phyloP scores from a whole-genome alignment of 2,888 invertebrate genomes.

The Ormyrus nitidulus region DNA sequence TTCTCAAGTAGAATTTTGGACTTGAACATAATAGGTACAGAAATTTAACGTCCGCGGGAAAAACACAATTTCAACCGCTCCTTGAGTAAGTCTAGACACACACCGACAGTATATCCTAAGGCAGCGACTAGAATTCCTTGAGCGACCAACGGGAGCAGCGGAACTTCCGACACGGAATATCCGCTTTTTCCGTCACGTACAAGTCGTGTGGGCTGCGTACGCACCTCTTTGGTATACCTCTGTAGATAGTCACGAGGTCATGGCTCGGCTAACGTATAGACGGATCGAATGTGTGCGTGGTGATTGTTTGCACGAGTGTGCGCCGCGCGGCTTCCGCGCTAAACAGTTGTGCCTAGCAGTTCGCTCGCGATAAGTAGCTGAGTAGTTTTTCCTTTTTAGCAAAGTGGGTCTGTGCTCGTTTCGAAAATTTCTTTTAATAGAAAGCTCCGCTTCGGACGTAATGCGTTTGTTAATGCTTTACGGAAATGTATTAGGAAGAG shows the following conservation, averaged over 20 bases:
- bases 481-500: too few species aligned
- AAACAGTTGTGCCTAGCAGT: slow-evolving; percentile 4
- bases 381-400: slow-evolving; percentile 34
- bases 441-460: too few species aligned
- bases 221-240: slow-evolving; percentile 63
- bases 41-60: too few species aligned
- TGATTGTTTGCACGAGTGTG: slow-evolving; percentile 37
- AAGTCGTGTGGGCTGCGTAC: not conserved
- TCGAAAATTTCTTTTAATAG: too few species aligned
- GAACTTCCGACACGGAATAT: slow-evolving; percentile 70
- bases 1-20: too few species aligned
- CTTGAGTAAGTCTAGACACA: too few species aligned
- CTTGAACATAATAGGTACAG: too few species aligned
- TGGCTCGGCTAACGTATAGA: slow-evolving; percentile 48
- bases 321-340: not conserved
- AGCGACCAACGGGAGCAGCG: slow-evolving; percentile 64
- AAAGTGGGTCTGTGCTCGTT: not conserved
- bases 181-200: slow-evolving; percentile 67
- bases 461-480: too few species aligned
- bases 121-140: slow-evolving; percentile 57
- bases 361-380: slow-evolving; percentile 9
- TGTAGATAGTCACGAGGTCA: slow-evolving; percentile 69
- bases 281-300: too few species aligned
- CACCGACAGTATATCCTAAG: too few species aligned
- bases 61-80: too few species aligned